A percentile compares a stretch with the other conserved stretches of the same genome.
phyloP scores from a whole-genome alignment of 2,888 invertebrate species.

The Caenorhabditis sp. region DNA sequence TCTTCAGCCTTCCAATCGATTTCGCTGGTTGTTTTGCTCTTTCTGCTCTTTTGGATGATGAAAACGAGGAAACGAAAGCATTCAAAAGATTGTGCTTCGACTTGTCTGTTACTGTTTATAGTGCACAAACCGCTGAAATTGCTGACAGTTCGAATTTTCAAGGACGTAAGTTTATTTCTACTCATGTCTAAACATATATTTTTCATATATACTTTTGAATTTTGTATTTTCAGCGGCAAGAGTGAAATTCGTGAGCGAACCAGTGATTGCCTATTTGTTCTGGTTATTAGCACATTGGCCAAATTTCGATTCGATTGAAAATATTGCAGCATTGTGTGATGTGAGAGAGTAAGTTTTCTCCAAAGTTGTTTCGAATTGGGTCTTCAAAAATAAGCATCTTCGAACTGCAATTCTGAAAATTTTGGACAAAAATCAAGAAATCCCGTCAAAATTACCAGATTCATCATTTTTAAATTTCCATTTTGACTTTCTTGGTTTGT shows the following conservation, averaged over 20 bases:
- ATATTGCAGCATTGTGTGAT: conserved; percentile 10
- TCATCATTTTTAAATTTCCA: too few relatives aligned
- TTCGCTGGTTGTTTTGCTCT: conserved; percentile 32
- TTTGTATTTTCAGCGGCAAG: conserved; percentile 2
- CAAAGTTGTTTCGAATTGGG: background rate
- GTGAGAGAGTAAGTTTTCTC: conserved; percentile 34
- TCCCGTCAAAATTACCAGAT: too few relatives aligned
- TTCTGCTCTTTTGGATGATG: conserved; percentile 25
- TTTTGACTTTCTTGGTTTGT: too few relatives aligned
- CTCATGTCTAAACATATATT: too few relatives aligned
- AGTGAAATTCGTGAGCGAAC: conserved; percentile 18
- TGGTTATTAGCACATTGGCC: conserved; percentile 27
- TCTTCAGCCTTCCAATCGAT: conserved; percentile 25
- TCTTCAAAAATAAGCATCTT: background rate
- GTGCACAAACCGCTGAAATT: background rate
- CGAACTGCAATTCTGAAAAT: too few relatives aligned
- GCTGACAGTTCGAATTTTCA: background rate
- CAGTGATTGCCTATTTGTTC: conserved; percentile 27
- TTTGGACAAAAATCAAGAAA: too few relatives aligned
- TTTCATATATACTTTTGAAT: too few relatives aligned
- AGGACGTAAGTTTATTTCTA: background rate
- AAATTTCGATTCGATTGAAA: conserved; percentile 6
- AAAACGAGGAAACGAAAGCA: conserved; percentile 10
- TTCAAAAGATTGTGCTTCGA: background rate
- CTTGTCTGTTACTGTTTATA: background rate